Evolutionary conservation across 1,140 invertebrate genomes (phyloP), one percentile per base, ranked within the genome.

Genomic region (Drosophila funebris): DNA sequence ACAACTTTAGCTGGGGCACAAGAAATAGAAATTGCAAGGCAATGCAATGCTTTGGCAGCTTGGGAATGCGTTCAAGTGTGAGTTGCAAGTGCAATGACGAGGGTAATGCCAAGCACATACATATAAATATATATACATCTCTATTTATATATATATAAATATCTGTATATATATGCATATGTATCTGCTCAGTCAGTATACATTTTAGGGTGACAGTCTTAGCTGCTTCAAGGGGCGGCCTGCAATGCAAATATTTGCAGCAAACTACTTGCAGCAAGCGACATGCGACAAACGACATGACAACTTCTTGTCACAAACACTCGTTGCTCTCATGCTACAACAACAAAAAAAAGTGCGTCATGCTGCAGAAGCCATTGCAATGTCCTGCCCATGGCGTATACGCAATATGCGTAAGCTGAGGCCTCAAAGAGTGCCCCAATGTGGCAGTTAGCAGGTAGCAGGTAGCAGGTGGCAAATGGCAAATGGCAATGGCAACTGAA

Each of bases 301-400:
- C 54, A 33, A 16, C 24, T 27, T 36, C 33, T 36, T 36, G 31
- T 2, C 31, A 33, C 31, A 33, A n/a, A n/a, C 31, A 33, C 31
- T 33, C 31, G 11, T 9, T 2, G 9, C 2, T n/a, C 11, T 3
- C 33, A 36, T 3, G 3, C 11, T n/a, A 4, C 9, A 11, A 36
- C 11, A n/a, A 4, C 9, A 36, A n/a, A 4, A 36, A 43, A 43
- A 54, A 37, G 52, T 54, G 52, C 52, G 50, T 33, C 50, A 33
- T 44, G 52, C 16, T 11, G 54, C 37, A 24, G 76, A 76, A 84
- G 76, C 80, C 76, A 73, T 73, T 84, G 80, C 73, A 84, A 52
- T 84, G 76, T 43, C 41, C 56, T 67, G 33, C 22, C 20, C 36
- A 18, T 56, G 43, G 52, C 73, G 74, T 77, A 77, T 77, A 77